Evolutionary conservation across 1,140 invertebrate species (phyloP).

Genomic region (Pogonognathellus flavescens): DNA sequence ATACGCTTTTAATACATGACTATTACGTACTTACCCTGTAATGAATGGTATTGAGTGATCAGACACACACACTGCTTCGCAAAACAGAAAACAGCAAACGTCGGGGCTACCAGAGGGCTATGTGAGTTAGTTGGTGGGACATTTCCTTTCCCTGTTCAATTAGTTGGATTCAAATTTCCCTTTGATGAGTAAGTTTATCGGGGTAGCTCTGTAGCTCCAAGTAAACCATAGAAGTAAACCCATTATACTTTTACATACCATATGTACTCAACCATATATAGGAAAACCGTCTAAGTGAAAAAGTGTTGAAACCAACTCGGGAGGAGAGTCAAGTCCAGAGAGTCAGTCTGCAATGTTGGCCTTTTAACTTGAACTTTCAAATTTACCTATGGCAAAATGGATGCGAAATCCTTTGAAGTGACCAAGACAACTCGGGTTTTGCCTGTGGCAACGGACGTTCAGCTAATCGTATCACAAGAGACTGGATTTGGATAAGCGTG

Average conservation of each 20-base stretch:
- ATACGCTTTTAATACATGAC: too few relatives aligned
- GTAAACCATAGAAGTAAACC: too few relatives aligned
- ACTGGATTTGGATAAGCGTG: constrained; percentile 20
- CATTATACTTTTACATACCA: too few relatives aligned
- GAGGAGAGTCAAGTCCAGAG: not conserved
- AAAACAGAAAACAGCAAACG: not conserved
- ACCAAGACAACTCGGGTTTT: constrained; percentile 47
- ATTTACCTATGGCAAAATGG: constrained; percentile 31
- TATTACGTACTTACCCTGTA: too few relatives aligned
- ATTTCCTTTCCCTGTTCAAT: constrained; percentile 41
- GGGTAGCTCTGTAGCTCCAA: too few relatives aligned
- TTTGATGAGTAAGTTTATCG: not conserved
- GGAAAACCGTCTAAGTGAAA: too few relatives aligned
- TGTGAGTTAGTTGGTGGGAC: not conserved
- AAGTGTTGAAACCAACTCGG: not conserved
- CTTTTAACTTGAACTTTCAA: constrained; percentile 31
- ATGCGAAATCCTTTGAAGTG: constrained; percentile 57
- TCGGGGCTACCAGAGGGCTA: not conserved
- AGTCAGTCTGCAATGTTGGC: constrained; percentile 6
- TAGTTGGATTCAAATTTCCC: constrained; percentile 44
- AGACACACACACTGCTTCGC: not conserved
- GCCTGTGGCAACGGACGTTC: constrained; percentile 40
- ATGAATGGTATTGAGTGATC: not conserved
- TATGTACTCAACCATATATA: too few relatives aligned
- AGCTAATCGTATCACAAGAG: constrained; percentile 41